Evolutionary conservation across 2,113 vertebrate species (phyloP), one percentile per base, ranked within the genome.

Genomic region (Scophthalmus maximus): DNA sequence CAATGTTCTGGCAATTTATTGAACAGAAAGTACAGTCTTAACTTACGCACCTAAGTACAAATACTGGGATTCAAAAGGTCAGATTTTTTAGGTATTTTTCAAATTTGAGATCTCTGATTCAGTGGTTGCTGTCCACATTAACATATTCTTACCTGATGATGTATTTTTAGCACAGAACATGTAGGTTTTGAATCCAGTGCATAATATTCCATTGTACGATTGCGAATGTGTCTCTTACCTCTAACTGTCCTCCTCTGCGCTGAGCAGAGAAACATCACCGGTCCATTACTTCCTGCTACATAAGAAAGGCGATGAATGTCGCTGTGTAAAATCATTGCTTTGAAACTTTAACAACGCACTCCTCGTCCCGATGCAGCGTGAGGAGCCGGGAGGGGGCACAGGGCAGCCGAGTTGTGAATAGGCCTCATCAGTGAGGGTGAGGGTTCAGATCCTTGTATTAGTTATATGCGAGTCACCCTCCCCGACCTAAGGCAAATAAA

Each of bases 371-470:
- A 86, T 93, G 94, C 75, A 60, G 86, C 82, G 87, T 73, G 58
- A 87, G 85, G 74, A 83, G 91, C 69, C 40, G 77, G 91, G 89
- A 93, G 94, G 86, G 95, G 93, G 91, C 90, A 92, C 93, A 94
- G 95, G 95, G 94, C 95, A 95, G 92, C 84, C 59, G 89, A 90
- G 92, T 94, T 93, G 85, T 98, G 96, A 98, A 99, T 98, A 96
- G 94, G 91, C 96, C 95, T 98, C 97, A 99, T 98, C 97, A 99
- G 94, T 10, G 78, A 91, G 94, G 96, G 94, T 94, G 92, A 96
- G 94, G 96, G 97, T 95, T 98, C 96, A 96, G 78, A 91, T 87
- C 49, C 89, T 94, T 91, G 93, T 94, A 96, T 95, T 95, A 95
- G 95, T 95, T 94, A 93, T 91, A 94, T 91, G 81, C 94, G 93